phyloP scores from a whole-genome alignment of 2,888 invertebrate genomes.

The Tetragonula carbonaria region DNA sequence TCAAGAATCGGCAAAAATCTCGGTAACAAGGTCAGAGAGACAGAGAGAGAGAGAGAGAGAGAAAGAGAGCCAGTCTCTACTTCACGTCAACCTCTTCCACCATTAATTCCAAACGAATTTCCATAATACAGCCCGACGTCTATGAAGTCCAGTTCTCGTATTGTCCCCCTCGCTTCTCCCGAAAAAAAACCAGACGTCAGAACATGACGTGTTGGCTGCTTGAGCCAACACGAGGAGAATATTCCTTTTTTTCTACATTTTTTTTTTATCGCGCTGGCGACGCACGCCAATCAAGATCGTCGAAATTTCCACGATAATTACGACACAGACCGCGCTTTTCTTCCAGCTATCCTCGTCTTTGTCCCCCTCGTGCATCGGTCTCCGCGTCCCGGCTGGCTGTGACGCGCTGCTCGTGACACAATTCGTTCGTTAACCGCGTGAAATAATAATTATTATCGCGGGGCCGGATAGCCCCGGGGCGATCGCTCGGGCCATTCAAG shows the following conservation, averaged over 20 bases:
- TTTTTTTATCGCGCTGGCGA: not conserved
- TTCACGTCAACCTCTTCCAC: not conserved
- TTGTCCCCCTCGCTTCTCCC: too few relatives aligned
- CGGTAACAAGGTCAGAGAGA: conserved; percentile 20
- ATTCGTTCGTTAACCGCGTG: conserved; percentile 78
- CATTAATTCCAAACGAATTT: too few relatives aligned
- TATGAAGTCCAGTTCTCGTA: too few relatives aligned
- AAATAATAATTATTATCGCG: conserved; percentile 78
- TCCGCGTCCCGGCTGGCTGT: conserved; percentile 10
- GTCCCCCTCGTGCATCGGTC: not conserved
- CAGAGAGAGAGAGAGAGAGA: not conserved
- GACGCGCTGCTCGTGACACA: conserved; percentile 73
- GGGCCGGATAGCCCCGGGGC: conserved; percentile 65
- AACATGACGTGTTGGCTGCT: not conserved
- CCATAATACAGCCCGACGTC: too few relatives aligned
- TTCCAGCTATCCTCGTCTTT: not conserved
- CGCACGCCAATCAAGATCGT: conserved; percentile 62
- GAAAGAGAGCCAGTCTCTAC: not conserved
- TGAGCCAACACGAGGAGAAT: not conserved
- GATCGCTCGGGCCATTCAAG: conserved; percentile 61
- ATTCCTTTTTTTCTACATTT: not conserved
- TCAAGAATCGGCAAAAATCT: not conserved
- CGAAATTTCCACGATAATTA: conserved; percentile 68
- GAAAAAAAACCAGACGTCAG: too few relatives aligned
- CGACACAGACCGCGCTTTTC: conserved; percentile 42